A percentile compares a stretch with the other conserved stretches of the same genome.
phyloP scores from a whole-genome alignment of 37 sponge, comb jelly and placozoan genomes.

The Halisarca cf. caerulea region DNA sequence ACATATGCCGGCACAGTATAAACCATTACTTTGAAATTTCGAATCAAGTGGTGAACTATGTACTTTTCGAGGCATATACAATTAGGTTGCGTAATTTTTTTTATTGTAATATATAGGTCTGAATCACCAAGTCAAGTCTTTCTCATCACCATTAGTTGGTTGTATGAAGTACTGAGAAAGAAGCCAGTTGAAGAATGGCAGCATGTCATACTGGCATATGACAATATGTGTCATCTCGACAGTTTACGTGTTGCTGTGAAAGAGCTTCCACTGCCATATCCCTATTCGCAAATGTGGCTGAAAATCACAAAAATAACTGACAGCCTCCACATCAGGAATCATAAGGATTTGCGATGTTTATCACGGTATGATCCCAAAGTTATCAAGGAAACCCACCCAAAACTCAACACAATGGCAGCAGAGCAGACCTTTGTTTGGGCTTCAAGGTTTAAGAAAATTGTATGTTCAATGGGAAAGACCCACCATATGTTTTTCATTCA shows the following conservation, averaged over 20 bases:
- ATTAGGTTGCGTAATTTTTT: too few relatives aligned
- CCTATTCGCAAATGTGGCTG: constrained; percentile 10
- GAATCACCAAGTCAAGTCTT: constrained; percentile 53
- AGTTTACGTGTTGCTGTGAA: constrained; percentile 6
- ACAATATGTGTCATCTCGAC: constrained; percentile 58
- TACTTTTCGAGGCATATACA: too few relatives aligned
- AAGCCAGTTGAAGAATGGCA: too few relatives aligned
- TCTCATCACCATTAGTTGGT: background rate
- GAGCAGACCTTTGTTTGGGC: constrained; percentile 63
- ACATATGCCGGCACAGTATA: too few relatives aligned
- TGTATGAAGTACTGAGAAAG: constrained; percentile 15
- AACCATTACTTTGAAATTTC: constrained; percentile 8
- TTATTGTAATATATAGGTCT: constrained; percentile 32
- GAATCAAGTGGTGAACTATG: background rate
- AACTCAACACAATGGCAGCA: constrained; percentile 21
- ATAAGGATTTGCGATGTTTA: constrained; percentile 5
- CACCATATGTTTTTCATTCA: constrained; percentile 44
- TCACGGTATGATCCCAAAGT: background rate
- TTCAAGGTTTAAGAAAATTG: constrained; percentile 28
- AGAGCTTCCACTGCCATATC: constrained; percentile 30
- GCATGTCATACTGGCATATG: constrained; percentile 41
- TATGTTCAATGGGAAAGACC: constrained; percentile 35
- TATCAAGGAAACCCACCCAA: constrained; percentile 7
- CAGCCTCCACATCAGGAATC: constrained; percentile 32
- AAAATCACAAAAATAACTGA: constrained; percentile 28